Evolutionary conservation across 2,888 invertebrate species (phyloP).

Genomic region (Leucophenga montana): DNA sequence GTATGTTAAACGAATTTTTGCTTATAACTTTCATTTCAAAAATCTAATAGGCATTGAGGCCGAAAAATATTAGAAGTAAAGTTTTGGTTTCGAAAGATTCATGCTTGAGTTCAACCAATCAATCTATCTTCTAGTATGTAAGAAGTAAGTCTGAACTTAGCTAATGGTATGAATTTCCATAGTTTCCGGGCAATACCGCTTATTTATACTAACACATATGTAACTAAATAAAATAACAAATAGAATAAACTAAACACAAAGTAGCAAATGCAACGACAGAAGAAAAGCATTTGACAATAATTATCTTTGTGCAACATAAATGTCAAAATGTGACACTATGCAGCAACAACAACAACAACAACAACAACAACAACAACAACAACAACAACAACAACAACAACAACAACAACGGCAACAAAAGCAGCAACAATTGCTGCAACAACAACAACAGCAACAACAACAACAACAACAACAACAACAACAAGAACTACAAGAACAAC

Average conservation of each 20-base stretch:
- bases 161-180: too few relatives aligned
- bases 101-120: too few relatives aligned
- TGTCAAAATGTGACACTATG: slow-evolving; percentile 8
- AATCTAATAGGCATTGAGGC: too few relatives aligned
- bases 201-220: too few relatives aligned
- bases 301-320: slow-evolving; percentile 8
- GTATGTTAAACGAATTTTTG: too few relatives aligned
- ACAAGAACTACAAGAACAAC: not conserved
- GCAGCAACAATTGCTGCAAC: not conserved
- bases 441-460: not conserved
- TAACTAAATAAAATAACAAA: too few relatives aligned
- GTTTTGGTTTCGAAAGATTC: too few relatives aligned
- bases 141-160: too few relatives aligned
- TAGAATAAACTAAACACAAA: not conserved
- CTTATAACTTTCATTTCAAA: too few relatives aligned
- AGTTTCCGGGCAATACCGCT: too few relatives aligned
- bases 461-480: not conserved
- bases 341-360: not conserved
- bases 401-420: not conserved
- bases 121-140: too few relatives aligned
- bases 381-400: not conserved
- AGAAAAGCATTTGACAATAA: not conserved
- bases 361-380: not conserved
- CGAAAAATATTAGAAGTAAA: too few relatives aligned
- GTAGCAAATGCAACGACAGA: not conserved